Percentiles rank a stretch among this genome's conserved stretches.
phyloP scores from a whole-genome alignment of 2,888 invertebrate genomes.

The Drosophila pseudotalamancana region DNA sequence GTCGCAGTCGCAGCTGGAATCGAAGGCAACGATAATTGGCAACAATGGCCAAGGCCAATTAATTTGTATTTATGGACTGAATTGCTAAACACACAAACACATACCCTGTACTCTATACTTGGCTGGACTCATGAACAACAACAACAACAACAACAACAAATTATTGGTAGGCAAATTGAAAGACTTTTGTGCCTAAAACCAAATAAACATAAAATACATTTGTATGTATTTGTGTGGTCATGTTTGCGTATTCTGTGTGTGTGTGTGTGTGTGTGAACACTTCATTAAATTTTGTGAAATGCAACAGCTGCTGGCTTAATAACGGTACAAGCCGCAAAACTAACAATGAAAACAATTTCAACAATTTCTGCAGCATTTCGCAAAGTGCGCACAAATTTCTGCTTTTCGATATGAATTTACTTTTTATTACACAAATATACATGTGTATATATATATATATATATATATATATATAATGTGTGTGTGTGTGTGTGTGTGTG shows the following conservation, averaged over 20 bases:
- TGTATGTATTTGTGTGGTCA: constrained; percentile 9
- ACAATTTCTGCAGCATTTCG: constrained; percentile 26
- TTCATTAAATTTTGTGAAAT: constrained; percentile 65
- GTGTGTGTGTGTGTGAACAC: constrained; percentile 21
- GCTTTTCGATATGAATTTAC: constrained; percentile 16
- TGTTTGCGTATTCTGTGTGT: background rate
- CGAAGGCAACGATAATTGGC: constrained; percentile 16
- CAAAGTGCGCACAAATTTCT: constrained; percentile 6
- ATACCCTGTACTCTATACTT: constrained; percentile 10
- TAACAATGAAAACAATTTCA: constrained; percentile 36
- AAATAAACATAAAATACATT: constrained; percentile 42
- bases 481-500: background rate
- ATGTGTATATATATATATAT: no score
- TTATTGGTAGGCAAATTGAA: constrained; percentile 39
- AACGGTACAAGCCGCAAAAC: constrained; percentile 50
- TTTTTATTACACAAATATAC: background rate
- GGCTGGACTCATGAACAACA: constrained; percentile 4
- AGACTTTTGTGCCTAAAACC: constrained; percentile 43
- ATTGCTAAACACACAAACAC: constrained; percentile 27
- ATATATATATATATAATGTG: background rate
- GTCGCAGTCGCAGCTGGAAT: no score
- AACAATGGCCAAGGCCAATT: constrained; percentile 52
- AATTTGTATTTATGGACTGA: constrained; percentile 52
- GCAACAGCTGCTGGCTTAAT: constrained; percentile 64
- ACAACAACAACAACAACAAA: constrained; percentile 4